Evolutionary conservation across 2,797 vertebrate species (phyloP), one percentile per base, ranked within the genome.

Genomic region (Gymnothorax javanicus): DNA sequence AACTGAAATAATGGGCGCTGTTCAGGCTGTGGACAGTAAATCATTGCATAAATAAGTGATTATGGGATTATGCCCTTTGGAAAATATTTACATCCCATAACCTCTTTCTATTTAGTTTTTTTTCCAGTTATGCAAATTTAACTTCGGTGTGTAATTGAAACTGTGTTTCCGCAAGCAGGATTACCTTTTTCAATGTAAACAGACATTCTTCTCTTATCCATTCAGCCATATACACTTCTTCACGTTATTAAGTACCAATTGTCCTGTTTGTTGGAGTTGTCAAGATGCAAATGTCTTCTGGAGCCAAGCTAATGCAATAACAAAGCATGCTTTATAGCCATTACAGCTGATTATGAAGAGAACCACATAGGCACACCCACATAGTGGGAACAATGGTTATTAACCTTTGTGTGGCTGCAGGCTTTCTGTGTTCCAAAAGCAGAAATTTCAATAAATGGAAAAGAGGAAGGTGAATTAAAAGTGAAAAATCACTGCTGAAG

Each of bases 131-230:
- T 77, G 27, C 43, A 15, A 77, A 50, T 77, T 12, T 15, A 15
- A 50, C 73, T 77, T 43, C 13, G 50, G 33, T 77, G 13, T 77
- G 27, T 77, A 77, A 77, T 77, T 77, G 17, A 12, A 77, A 50
- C 43, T 77, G 43, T 77, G 73, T 23, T 20, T 77, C 73, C 73
- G 43, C 73, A 77, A 43, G 73, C 73, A 77, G 17, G 73, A 50
- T 77, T 77, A 43, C 73, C 33, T 50, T 77, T 43, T 43, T 43
- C 73, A 77, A 43, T 12, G 25, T 15, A 77, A 77, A 77, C 50
- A 77, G 7, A 33, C n/a, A 33, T 33, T 27, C 69, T 27, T 73
- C n/a, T 27, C 27, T 77, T 77, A 77, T 77, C 73, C 73, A 77
- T 12, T 17, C 3, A 54, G 23, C 75, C 50, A 52, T 50, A 79